Conservation (phyloP, 2,113 vertebrate species). For the Pterocles orientalis region DNA sequence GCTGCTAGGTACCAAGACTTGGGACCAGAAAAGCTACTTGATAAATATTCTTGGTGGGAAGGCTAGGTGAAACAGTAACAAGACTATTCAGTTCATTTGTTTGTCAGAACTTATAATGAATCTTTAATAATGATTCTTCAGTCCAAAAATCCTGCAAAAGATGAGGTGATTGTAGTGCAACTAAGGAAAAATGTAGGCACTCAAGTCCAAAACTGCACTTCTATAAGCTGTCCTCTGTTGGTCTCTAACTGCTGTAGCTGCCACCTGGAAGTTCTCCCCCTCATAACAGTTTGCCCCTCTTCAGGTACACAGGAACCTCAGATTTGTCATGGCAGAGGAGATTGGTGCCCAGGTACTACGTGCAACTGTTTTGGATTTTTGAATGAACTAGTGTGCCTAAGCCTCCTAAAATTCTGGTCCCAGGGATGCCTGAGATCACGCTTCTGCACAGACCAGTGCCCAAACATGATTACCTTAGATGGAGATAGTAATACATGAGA, state of each 20-base stretch:
- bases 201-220: neutral
- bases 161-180: neutral
- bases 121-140: neutral
- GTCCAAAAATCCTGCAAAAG: neutral
- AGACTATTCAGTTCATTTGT: neutral
- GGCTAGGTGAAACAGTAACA: neutral
- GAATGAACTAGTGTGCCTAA: neutral
- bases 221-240: neutral
- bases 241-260: neutral
- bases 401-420: neutral
- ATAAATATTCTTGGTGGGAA: neutral
- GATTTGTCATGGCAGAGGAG: neutral
- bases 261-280: neutral
- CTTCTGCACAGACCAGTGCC: neutral
- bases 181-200: neutral
- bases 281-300: neutral
- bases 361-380: neutral
- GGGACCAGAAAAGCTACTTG: neutral
- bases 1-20: neutral
- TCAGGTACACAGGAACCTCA: neutral
- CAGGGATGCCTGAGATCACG: neutral
- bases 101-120: neutral
- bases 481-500: neutral
- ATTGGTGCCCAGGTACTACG: neutral
- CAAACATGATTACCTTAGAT: neutral